phyloP scores from a whole-genome alignment of 23 tunicate genomes.

The Styela clava region DNA sequence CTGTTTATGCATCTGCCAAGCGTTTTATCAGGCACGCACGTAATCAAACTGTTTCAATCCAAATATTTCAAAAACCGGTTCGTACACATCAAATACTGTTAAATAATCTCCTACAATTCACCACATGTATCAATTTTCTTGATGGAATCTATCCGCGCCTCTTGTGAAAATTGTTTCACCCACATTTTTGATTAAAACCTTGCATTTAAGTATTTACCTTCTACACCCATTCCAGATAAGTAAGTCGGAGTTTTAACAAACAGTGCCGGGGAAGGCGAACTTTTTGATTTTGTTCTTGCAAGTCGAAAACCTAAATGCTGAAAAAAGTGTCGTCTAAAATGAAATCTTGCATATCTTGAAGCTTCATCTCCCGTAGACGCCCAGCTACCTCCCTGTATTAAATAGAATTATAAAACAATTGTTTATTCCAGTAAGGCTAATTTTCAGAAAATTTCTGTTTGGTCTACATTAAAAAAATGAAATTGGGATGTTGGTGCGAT shows the following conservation, averaged over 20 bases:
- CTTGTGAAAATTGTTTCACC: too few species aligned
- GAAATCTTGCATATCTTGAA: conserved; percentile 58
- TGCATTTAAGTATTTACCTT: conserved; percentile 20
- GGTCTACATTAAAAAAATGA: background rate
- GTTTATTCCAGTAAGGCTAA: too few species aligned
- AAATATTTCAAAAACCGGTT: too few species aligned
- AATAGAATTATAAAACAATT: too few species aligned
- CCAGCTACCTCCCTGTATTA: conserved; percentile 89
- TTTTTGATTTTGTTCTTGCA: conserved; percentile 33
- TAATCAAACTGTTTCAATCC: too few species aligned
- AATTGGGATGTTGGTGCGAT: background rate
- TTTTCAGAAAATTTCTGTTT: background rate
- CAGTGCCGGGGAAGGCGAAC: conserved; percentile 29
- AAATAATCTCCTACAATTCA: too few species aligned
- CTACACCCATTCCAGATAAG: conserved; percentile 8
- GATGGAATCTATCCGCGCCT: too few species aligned
- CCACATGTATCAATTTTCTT: too few species aligned
- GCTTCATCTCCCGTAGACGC: conserved; percentile 74
- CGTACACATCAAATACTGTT: too few species aligned
- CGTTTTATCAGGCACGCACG: too few species aligned
- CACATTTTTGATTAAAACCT: too few species aligned
- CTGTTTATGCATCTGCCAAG: too few species aligned
- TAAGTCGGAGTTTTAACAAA: conserved; percentile 57
- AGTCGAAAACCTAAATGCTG: conserved; percentile 82
- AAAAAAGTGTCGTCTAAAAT: conserved; percentile 77